Conservation (phyloP, 2,113 vertebrate species). For the Anolis carolinensis region DNA sequence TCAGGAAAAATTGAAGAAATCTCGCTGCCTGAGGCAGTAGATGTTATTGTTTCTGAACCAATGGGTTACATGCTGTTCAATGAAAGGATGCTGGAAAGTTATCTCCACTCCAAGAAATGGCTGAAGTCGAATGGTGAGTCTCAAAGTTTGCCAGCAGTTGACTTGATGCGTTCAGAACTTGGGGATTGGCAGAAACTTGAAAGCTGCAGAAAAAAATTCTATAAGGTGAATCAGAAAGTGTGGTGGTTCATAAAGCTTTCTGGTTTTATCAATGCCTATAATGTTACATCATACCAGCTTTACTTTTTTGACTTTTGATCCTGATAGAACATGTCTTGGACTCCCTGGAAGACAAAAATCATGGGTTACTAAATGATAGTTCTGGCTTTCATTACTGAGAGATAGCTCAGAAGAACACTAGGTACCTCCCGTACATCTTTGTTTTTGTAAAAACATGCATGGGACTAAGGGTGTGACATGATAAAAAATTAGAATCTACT, state of each 20-base stretch:
- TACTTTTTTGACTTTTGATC: neutral
- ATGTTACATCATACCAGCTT: neutral
- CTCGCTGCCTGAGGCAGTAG: conserved; percentile 76
- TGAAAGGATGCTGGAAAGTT: conserved; percentile 79
- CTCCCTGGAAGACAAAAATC: neutral
- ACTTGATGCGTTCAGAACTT: neutral
- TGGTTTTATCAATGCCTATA: neutral
- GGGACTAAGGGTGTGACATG: neutral
- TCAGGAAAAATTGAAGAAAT: conserved; percentile 79
- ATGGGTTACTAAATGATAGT: neutral
- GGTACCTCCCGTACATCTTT: too few relatives aligned
- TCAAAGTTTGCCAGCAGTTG: neutral
- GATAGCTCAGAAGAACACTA: too few relatives aligned
- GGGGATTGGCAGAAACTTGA: neutral
- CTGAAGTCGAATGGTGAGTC: conserved; percentile 80
- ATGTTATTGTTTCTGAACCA: conserved; percentile 82
- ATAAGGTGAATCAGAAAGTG: neutral
- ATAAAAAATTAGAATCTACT: neutral
- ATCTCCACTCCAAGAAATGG: conserved; percentile 82
- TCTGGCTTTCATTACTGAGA: neutral
- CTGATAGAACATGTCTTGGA: neutral
- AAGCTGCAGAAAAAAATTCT: neutral
- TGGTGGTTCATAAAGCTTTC: neutral
- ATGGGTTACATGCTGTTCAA: conserved; percentile 84
- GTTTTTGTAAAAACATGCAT: neutral